phyloP scores from a whole-genome alignment of 2,888 invertebrate species.

The Lamellibrachia satsuma region DNA sequence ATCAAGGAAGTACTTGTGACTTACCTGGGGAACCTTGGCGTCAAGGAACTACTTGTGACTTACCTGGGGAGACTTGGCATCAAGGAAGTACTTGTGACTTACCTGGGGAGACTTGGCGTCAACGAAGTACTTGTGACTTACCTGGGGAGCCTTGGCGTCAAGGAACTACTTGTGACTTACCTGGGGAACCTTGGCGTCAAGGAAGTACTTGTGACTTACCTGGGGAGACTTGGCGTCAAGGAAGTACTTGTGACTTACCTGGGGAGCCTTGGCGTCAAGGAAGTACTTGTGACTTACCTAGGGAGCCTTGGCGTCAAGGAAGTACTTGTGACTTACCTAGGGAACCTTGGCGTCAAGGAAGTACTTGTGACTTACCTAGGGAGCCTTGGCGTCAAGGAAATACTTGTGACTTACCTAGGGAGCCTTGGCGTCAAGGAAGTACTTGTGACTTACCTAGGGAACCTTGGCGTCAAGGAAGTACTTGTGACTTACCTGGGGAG shows the following conservation, averaged over 20 bases:
- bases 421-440: background rate
- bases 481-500: background rate
- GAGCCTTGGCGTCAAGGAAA: background rate
- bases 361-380: background rate
- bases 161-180: constrained; percentile 45
- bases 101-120: background rate
- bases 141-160: background rate
- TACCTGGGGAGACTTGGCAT: background rate
- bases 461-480: background rate
- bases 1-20: background rate
- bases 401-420: background rate
- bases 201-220: too few species aligned
- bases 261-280: too few species aligned
- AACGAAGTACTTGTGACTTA: background rate
- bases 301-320: background rate
- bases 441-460: background rate
- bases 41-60: background rate
- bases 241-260: too few species aligned
- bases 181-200: constrained; percentile 33
- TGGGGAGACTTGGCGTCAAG: too few species aligned
- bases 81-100: background rate
- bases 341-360: background rate
- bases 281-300: background rate
- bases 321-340: background rate
- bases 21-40: background rate